A percentile compares a stretch with the other conserved stretches of the same genome.
Evolutionary conservation across 2,113 vertebrate species (phyloP).

Genomic region (Oncorhynchus gorbuscha): DNA sequence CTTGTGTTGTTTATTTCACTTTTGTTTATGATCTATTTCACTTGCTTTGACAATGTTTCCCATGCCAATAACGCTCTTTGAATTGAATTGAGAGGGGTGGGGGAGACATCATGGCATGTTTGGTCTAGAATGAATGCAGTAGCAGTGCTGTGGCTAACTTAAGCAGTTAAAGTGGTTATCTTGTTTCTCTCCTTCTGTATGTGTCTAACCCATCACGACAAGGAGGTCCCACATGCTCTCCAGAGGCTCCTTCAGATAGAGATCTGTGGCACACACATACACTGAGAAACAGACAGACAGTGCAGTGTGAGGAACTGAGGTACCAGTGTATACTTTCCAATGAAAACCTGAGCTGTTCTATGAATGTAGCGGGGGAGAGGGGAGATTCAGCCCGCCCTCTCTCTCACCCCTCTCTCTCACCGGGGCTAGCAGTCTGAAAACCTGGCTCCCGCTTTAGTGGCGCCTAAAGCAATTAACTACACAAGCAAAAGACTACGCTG

Average conservation of each 20-base stretch:
- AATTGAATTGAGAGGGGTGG: no score
- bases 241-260: neutral
- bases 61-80: no score
- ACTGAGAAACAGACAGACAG: neutral
- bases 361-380: conserved; percentile 59
- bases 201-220: conserved; percentile 25
- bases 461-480: conserved; percentile 44
- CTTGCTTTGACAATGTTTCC: no score
- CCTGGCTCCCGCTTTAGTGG: conserved; percentile 40
- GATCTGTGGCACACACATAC: neutral
- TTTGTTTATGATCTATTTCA: no score
- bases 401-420: conserved; percentile 45
- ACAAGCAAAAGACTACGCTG: conserved; percentile 1
- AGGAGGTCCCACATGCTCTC: conserved; percentile 1
- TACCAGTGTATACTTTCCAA: conserved; percentile 58
- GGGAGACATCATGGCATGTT: neutral
- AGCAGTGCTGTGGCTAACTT: no score
- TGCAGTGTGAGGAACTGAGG: conserved; percentile 52
- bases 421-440: conserved; percentile 31
- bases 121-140: neutral
- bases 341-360: conserved; percentile 50
- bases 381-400: conserved; percentile 43
- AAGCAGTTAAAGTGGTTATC: conserved; percentile 1
- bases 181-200: conserved; percentile 11
- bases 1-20: no score